Conservation (phyloP, 2,113 vertebrate species). For the Oreochromis spilurus region DNA sequence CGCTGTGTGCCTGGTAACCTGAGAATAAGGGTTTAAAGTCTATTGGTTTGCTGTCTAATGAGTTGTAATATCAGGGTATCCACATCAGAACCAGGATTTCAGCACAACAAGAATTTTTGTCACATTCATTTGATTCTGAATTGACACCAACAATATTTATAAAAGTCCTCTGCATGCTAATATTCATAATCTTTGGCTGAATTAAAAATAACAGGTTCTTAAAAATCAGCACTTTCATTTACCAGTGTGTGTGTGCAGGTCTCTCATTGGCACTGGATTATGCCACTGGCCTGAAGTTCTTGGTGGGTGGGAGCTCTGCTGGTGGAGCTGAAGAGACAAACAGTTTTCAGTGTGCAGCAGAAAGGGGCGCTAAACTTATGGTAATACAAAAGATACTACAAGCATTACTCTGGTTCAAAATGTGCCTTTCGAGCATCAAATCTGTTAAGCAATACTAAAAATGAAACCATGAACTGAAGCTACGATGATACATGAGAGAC, state of each 20-base stretch:
- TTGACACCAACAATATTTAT: background rate
- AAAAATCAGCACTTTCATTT: background rate
- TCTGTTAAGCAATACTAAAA: background rate
- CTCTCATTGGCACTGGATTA: conserved; percentile 63
- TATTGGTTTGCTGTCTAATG: background rate
- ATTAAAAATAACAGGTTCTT: background rate
- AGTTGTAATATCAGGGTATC: background rate
- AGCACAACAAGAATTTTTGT: background rate
- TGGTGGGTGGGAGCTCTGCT: conserved; percentile 70
- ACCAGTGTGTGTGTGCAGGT: conserved; percentile 64
- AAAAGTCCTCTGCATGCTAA: background rate
- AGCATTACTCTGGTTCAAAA: background rate
- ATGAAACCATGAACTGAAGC: background rate
- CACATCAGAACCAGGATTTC: background rate
- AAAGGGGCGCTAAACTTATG: background rate
- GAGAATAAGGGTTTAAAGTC: background rate
- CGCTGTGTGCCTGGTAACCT: conserved; percentile 30
- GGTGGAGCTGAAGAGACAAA: conserved; percentile 70
- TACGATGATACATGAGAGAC: background rate
- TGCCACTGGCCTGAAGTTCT: conserved; percentile 58
- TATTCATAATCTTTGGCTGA: background rate
- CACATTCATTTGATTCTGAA: background rate
- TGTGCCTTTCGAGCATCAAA: background rate
- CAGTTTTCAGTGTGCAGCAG: background rate
- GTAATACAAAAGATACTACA: background rate